phyloP scores from a whole-genome alignment of 2,797 vertebrate species.

The Dendrocincla fuliginosa region DNA sequence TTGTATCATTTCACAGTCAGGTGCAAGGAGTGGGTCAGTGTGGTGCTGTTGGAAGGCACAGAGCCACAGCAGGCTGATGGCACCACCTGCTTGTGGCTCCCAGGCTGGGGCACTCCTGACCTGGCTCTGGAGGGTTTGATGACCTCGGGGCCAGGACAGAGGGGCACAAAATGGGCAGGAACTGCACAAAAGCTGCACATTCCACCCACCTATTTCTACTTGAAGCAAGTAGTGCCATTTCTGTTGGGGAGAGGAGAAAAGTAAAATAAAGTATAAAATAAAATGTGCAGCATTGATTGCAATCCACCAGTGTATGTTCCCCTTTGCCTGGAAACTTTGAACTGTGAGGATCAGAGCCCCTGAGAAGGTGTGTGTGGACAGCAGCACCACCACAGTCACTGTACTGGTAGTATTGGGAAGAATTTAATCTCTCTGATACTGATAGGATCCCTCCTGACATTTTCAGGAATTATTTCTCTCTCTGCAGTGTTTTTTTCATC shows the following conservation, averaged over 20 bases:
- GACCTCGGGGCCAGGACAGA: not conserved
- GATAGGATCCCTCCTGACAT: not conserved
- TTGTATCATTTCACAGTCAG: not conserved
- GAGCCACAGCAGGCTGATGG: not conserved
- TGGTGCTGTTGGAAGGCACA: not conserved
- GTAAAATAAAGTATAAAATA: not conserved
- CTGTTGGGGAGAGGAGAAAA: not conserved
- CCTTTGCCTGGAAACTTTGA: not conserved
- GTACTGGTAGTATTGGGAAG: not conserved
- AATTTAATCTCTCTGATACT: not conserved
- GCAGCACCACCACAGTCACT: not conserved
- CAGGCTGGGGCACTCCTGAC: not conserved
- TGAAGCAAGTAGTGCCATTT: not conserved
- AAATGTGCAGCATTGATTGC: rapidly evolving
- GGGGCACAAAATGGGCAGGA: not conserved
- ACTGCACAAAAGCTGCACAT: not conserved
- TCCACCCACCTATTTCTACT: rapidly evolving
- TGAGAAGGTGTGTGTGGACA: not conserved
- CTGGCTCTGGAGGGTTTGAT: not conserved
- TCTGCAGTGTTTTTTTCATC: not conserved
- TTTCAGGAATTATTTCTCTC: not conserved
- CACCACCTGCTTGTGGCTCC: slow-evolving; percentile 20
- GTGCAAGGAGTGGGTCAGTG: not conserved
- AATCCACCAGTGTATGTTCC: not conserved
- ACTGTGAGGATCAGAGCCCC: rapidly evolving